These are phyloP conservation scores for Eueides isabella DNA, from an alignment of 1,140 invertebrate species.

Conservation along the genomic window DNA sequence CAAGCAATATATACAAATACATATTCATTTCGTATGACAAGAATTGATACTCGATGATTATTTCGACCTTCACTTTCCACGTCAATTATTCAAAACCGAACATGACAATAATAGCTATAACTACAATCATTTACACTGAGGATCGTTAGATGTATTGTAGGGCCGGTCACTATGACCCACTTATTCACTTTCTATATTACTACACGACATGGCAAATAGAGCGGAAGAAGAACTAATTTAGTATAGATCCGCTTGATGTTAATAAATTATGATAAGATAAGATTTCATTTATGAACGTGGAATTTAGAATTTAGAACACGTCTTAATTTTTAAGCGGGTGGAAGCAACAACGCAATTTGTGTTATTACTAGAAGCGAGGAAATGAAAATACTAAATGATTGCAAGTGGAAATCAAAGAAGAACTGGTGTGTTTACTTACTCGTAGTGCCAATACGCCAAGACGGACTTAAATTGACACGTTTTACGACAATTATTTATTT, in stretches of 20 bases:
- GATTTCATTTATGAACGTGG: background rate
- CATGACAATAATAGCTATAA: constrained; percentile 8
- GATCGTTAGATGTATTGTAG: constrained; percentile 16
- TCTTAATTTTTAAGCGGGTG: too few species aligned
- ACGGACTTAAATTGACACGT: too few species aligned
- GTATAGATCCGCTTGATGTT: constrained; percentile 1
- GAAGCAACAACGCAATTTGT: too few species aligned
- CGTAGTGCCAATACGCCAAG: too few species aligned
- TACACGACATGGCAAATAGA: constrained; percentile 41
- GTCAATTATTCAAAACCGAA: constrained; percentile 23
- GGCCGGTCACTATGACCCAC: constrained; percentile 27
- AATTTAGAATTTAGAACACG: too few species aligned
- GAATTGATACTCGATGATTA: background rate
- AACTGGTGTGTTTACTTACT: too few species aligned
- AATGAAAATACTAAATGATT: too few species aligned
- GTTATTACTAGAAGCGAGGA: too few species aligned
- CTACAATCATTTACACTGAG: constrained; percentile 14
- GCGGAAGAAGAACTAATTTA: constrained; percentile 24
- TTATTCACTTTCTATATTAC: constrained; percentile 39
- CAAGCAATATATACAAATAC: background rate
- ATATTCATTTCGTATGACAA: background rate
- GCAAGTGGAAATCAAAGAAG: too few species aligned
- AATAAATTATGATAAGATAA: background rate
- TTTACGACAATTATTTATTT: too few species aligned
- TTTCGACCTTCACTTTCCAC: constrained; percentile 29